A percentile compares a stretch with the other conserved stretches of the same genome.
These are phyloP conservation scores for Sceloporus tristichus DNA, from an alignment of 2,113 vertebrate species.

Conservation along the genomic window DNA sequence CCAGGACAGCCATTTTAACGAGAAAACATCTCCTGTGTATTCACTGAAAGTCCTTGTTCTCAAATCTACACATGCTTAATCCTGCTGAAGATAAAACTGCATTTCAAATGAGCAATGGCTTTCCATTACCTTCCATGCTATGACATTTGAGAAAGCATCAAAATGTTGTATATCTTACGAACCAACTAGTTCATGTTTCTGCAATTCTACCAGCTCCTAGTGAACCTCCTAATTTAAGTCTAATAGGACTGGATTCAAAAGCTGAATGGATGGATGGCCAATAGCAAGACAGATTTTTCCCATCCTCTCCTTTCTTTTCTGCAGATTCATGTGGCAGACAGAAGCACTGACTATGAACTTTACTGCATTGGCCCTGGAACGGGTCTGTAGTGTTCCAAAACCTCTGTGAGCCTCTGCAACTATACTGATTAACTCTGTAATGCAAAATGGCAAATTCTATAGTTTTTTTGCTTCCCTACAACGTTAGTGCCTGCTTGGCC, in stretches of 20 bases:
- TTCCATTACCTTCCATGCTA: neutral
- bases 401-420: neutral
- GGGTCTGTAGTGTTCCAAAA: no score
- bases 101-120: neutral
- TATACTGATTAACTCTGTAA: constrained; percentile 31
- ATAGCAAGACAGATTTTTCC: neutral
- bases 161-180: neutral
- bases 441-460: constrained; percentile 34
- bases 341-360: neutral
- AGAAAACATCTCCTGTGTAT: neutral
- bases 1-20: constrained; percentile 12
- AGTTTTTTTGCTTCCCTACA: constrained; percentile 14
- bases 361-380: no score
- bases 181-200: neutral
- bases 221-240: neutral
- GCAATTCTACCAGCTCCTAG: neutral
- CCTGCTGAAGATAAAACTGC: neutral
- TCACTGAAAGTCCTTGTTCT: neutral
- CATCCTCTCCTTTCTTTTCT: neutral
- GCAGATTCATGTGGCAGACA: no score
- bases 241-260: neutral
- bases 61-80: constrained; percentile 20
- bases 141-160: neutral
- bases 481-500: constrained; percentile 61
- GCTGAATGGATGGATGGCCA: neutral